Evolutionary conservation across 2,888 invertebrate species (phyloP).

Genomic region (Epicampocera succincta): DNA sequence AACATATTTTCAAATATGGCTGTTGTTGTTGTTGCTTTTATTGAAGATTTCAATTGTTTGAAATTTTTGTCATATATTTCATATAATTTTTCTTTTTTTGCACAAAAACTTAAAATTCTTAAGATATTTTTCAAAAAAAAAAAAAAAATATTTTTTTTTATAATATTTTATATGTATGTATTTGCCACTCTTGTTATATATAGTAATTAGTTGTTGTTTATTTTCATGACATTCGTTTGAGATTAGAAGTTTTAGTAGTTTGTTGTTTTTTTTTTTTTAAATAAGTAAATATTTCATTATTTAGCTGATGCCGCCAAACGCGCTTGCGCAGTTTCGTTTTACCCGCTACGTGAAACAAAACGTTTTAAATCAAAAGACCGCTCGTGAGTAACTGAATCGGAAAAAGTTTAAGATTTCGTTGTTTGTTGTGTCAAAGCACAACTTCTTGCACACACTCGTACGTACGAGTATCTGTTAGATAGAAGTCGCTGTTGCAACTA

Average conservation of each 20-base stretch:
- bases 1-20: background rate
- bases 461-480: conserved; percentile 50
- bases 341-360: conserved; percentile 69
- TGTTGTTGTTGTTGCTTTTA: no score
- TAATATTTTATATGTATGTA: background rate
- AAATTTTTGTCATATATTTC: no score
- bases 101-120: no score
- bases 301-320: conserved; percentile 61
- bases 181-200: conserved; percentile 21
- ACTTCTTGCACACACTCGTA: conserved; percentile 20
- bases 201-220: conserved; percentile 20
- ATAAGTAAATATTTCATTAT: conserved; percentile 13
- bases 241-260: conserved; percentile 43
- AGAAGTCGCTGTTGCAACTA: conserved; percentile 18
- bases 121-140: no score
- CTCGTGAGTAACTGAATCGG: conserved; percentile 72
- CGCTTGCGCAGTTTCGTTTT: conserved; percentile 70
- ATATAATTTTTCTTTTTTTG: no score
- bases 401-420: conserved; percentile 50
- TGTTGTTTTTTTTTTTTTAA: conserved; percentile 13
- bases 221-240: conserved; percentile 13
- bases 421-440: conserved; percentile 45
- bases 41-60: no score
- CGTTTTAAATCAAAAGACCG: conserved; percentile 72
- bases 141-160: background rate